Evolutionary conservation across 2,888 invertebrate species (phyloP).

Genomic region (Metacarcinus magister): DNA sequence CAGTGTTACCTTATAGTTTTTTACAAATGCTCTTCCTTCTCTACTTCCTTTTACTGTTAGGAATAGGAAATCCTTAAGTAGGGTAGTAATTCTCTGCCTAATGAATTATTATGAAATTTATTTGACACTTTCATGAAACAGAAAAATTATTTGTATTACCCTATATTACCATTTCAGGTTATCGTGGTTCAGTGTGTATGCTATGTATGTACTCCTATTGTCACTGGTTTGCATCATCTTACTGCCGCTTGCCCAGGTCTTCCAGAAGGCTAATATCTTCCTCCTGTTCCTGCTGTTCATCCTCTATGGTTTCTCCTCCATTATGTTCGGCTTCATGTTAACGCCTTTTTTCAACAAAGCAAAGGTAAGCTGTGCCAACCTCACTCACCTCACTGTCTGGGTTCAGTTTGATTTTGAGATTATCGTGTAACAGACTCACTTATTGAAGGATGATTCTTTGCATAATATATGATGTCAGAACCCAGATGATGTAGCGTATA

Average conservation of each 20-base stretch:
- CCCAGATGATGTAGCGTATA: neutral
- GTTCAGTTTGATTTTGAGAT: neutral
- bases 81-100: no score
- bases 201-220: conserved; percentile 88
- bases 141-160: no score
- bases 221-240: conserved; percentile 90
- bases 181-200: conserved; percentile 93
- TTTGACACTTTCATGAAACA: no score
- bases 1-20: no score
- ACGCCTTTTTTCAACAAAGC: conserved; percentile 94
- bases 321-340: conserved; percentile 92
- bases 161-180: conserved; percentile 87
- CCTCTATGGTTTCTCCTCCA: conserved; percentile 92
- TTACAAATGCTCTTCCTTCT: neutral
- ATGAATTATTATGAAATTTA: no score
- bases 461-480: neutral
- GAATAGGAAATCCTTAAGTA: no score
- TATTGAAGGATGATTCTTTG: neutral
- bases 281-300: conserved; percentile 91
- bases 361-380: conserved; percentile 86
- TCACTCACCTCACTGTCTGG: neutral
- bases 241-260: conserved; percentile 90
- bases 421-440: neutral
- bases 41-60: neutral
- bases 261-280: conserved; percentile 91